Percentiles rank a stretch among this genome's conserved stretches.
Evolutionary conservation across 2,797 vertebrate genomes (phyloP).

Genomic region (Enteromius argenteus): DNA sequence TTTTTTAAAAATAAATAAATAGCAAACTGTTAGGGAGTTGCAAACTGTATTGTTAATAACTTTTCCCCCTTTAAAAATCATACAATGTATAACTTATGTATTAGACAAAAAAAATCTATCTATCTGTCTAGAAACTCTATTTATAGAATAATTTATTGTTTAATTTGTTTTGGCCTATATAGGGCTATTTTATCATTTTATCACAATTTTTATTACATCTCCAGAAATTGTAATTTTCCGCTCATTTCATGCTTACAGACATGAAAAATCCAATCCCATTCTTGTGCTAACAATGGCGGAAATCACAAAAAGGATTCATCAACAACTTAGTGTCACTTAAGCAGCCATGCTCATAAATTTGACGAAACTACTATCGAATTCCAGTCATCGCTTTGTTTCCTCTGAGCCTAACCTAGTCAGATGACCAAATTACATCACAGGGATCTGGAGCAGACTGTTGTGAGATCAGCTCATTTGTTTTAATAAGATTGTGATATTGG

Average conservation of each 20-base stretch:
- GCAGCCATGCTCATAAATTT: constrained; percentile 34
- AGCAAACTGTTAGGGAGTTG: background rate
- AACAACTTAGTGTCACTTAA: constrained; percentile 23
- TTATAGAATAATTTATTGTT: background rate
- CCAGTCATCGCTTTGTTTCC: constrained; percentile 44
- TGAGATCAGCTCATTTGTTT: constrained; percentile 48
- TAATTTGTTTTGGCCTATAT: background rate
- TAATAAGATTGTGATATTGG: constrained; percentile 55
- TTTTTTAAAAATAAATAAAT: background rate
- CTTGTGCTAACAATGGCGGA: constrained; percentile 8
- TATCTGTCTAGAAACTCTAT: too few relatives aligned
- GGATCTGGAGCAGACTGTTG: constrained; percentile 42
- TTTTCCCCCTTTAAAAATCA: too few relatives aligned
- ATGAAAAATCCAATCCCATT: constrained; percentile 9
- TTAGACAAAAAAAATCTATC: too few relatives aligned
- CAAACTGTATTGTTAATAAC: background rate
- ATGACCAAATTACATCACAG: constrained; percentile 48
- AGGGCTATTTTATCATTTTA: background rate
- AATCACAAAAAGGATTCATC: constrained; percentile 34
- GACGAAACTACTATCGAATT: constrained; percentile 24
- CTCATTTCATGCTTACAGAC: background rate
- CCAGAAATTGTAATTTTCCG: background rate
- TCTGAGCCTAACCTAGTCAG: constrained; percentile 34
- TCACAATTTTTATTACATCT: background rate
- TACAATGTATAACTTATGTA: too few relatives aligned